phyloP scores from a whole-genome alignment of 2,797 vertebrate species.

The Sternotherus odoratus region DNA sequence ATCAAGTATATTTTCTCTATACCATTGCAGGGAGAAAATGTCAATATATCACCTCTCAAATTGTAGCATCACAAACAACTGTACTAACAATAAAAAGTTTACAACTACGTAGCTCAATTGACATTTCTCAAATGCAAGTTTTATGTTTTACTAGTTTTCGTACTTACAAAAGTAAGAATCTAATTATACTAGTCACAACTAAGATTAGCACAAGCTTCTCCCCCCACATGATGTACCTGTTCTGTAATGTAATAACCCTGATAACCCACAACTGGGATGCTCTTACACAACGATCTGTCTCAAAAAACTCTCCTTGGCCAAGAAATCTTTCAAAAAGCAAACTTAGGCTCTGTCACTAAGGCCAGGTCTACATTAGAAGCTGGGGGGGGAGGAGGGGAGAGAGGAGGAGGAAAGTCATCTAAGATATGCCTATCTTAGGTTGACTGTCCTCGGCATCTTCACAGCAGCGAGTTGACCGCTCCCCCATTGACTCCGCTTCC shows the following conservation, averaged over 20 bases:
- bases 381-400: too few relatives aligned
- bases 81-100: neutral
- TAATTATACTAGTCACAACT: neutral
- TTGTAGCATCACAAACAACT: neutral
- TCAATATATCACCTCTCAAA: neutral
- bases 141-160: neutral
- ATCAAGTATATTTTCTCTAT: neutral
- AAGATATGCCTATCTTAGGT: too few relatives aligned
- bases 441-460: too few relatives aligned
- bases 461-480: too few relatives aligned
- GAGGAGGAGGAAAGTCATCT: too few relatives aligned
- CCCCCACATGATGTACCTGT: neutral
- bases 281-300: fast-evolving
- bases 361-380: too few relatives aligned
- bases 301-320: neutral
- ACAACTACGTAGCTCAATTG: neutral
- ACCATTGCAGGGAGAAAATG: neutral
- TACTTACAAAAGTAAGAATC: neutral
- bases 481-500: too few relatives aligned
- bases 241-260: neutral
- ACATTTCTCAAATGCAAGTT: neutral
- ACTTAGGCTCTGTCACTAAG: neutral
- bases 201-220: neutral
- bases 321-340: neutral
- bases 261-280: neutral